phyloP scores from a whole-genome alignment of 1,140 invertebrate genomes.

The Magallana gigas region DNA sequence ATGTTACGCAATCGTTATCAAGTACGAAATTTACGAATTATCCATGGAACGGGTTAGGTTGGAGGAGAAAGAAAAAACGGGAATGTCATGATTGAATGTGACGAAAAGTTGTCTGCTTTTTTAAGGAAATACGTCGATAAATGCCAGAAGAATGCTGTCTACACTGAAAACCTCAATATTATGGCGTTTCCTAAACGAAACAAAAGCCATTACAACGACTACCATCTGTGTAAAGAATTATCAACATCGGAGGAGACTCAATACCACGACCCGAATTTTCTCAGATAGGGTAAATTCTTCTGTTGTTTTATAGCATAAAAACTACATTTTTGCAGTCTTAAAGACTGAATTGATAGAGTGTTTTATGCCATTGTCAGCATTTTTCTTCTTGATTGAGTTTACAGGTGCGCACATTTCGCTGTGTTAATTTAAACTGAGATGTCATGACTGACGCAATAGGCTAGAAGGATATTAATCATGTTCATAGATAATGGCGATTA shows the following conservation, averaged over 20 bases:
- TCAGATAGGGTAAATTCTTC: slow-evolving; percentile 1
- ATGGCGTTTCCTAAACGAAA: background rate
- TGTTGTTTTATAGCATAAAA: too few relatives aligned
- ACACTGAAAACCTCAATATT: background rate
- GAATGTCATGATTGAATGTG: too few relatives aligned
- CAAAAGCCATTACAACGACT: background rate
- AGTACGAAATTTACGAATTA: background rate
- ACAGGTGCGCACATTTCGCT: background rate
- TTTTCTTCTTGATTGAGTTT: too few relatives aligned
- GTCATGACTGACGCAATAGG: background rate
- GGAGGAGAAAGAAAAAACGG: background rate
- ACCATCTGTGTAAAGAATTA: background rate
- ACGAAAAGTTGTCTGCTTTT: slow-evolving; percentile 30
- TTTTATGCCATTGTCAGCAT: too few relatives aligned
- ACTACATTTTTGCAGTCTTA: too few relatives aligned
- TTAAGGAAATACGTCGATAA: background rate
- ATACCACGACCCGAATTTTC: slow-evolving; percentile 32
- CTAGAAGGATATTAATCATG: background rate
- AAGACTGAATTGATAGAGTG: too few relatives aligned
- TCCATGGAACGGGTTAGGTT: background rate
- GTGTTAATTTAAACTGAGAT: background rate
- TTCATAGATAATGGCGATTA: background rate
- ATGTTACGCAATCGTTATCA: too few relatives aligned
- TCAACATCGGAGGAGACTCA: slow-evolving; percentile 6
- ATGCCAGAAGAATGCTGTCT: slow-evolving; percentile 1